Base-by-base conservation (phyloP, 2,888 invertebrate genomes). In the Unio pictorum region DNA sequence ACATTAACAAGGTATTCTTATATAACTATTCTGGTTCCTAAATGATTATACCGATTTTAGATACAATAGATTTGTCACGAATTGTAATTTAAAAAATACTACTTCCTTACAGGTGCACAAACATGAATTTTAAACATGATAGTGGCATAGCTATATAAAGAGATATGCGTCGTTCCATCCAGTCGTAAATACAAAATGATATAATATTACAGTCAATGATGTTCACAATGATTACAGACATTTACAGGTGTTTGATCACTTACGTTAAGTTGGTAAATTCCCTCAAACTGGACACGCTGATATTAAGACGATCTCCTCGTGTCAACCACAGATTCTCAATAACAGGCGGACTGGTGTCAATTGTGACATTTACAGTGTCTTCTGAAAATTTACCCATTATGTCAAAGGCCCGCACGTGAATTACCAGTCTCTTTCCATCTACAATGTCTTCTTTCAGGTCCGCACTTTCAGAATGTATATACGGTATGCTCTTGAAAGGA, bases 261-360 rank as follows among this genome's bases (percentile, higher is more conserved):
- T 74, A 80, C 80, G 75, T 78, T 55, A 80, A 65, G 56, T 76
- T 67, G 15, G 65, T 67, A 20, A 80, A 71, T 60, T 78, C 80
- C 55, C 69, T 59, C 4, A 74, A 59, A 20, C 70, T 76, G 58
- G 78, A 78, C 7, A 78, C 80, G 66, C 74, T 76, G 23, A 80
- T 69, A 65, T 80, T 78, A 18, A 78, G 55, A 30, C 75, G 61
- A 69, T 78, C 72, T 3, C 78, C 80, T 54, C 75, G 69, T 26
- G 80, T 75, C 1, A 80, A 65, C 80, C 80, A 80, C 0, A 80
- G 58, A 58, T 76, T 61, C 28, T 76, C 68, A 26, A 80, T 75
- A 8, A 72, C 34, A 23, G 80, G 80, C 6, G 75, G 74, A 15
- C 76, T 67, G 4, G 72, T 57, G 30, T 80, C 80, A 34, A 69